These are phyloP conservation scores for Amblyjoppa proteus DNA, from an alignment of 2,888 invertebrate genomes.

Conservation along the genomic window DNA sequence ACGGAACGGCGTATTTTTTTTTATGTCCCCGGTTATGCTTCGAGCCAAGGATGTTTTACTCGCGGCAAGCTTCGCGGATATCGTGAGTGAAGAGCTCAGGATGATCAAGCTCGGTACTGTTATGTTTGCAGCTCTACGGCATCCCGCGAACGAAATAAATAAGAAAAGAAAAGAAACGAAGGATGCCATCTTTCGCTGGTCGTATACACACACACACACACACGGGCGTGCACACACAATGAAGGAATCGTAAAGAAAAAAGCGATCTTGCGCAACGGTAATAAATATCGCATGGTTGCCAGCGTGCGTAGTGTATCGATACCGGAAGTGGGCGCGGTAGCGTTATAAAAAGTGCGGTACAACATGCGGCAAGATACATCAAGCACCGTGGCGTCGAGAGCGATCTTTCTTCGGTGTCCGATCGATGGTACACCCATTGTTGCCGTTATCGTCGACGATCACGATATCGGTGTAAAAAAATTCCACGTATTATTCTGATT, in stretches of 20 bases:
- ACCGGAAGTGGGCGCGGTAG: conserved; percentile 19
- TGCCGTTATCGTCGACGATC: conserved; percentile 24
- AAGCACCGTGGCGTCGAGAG: background rate
- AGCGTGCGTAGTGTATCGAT: conserved; percentile 35
- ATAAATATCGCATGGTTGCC: conserved; percentile 36
- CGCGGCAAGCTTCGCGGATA: background rate
- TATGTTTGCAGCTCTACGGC: background rate
- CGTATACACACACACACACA: background rate
- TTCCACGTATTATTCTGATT: background rate
- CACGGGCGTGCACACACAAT: background rate
- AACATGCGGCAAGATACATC: conserved; percentile 14
- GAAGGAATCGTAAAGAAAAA: conserved; percentile 37
- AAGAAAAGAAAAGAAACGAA: background rate
- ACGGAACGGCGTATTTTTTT: conserved; percentile 15
- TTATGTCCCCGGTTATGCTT: conserved; percentile 1
- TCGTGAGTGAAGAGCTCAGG: conserved; percentile 14
- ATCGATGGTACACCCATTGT: conserved; percentile 1
- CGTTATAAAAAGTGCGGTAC: conserved; percentile 36
- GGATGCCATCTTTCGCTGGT: background rate
- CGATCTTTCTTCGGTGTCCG: conserved; percentile 12
- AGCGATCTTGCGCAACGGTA: conserved; percentile 11
- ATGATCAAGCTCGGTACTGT: background rate
- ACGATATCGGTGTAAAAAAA: background rate
- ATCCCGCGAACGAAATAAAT: conserved; percentile 6
- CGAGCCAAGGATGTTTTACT: conserved; percentile 4